Conservation (phyloP, 1,140 invertebrate species). For the Drosophila pseudoananassae region DNA sequence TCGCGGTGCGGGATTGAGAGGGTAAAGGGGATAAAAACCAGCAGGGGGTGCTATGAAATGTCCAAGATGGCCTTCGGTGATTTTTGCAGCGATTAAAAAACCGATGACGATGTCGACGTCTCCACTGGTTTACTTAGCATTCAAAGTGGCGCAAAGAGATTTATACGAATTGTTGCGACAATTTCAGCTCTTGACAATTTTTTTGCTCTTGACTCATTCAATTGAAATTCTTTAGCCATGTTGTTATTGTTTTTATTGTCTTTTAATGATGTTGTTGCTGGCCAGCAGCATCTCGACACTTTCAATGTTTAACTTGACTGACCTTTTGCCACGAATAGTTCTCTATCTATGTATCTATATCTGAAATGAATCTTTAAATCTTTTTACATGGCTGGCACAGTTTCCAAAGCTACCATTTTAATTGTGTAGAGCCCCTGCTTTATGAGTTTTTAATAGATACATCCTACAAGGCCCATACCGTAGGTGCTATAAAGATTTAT, state of each 20-base stretch:
- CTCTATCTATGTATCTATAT: conserved; percentile 21
- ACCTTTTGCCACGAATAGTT: conserved; percentile 50
- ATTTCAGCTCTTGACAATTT: conserved; percentile 21
- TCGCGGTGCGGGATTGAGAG: neutral
- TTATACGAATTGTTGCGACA: conserved; percentile 60
- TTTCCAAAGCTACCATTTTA: conserved; percentile 45
- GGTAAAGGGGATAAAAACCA: conserved; percentile 4
- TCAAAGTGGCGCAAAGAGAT: conserved; percentile 64
- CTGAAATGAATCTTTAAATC: conserved; percentile 20
- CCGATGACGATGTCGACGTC: conserved; percentile 57
- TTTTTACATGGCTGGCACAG: conserved; percentile 50
- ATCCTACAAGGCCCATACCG: neutral
- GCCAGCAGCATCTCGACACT: conserved; percentile 37
- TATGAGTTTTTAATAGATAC: conserved; percentile 36
- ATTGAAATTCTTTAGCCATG: conserved; percentile 47
- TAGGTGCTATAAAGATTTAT: conserved; percentile 11
- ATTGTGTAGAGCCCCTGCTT: conserved; percentile 19
- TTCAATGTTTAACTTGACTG: conserved; percentile 33
- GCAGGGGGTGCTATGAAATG: conserved; percentile 63
- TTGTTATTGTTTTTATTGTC: conserved; percentile 38
- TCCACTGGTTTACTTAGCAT: conserved; percentile 63
- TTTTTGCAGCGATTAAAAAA: conserved; percentile 77
- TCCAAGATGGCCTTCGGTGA: conserved; percentile 73
- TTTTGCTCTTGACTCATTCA: conserved; percentile 49
- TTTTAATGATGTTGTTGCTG: conserved; percentile 44